phyloP scores from a whole-genome alignment of 2,113 vertebrate genomes.

The Sylvicapra grimmia region DNA sequence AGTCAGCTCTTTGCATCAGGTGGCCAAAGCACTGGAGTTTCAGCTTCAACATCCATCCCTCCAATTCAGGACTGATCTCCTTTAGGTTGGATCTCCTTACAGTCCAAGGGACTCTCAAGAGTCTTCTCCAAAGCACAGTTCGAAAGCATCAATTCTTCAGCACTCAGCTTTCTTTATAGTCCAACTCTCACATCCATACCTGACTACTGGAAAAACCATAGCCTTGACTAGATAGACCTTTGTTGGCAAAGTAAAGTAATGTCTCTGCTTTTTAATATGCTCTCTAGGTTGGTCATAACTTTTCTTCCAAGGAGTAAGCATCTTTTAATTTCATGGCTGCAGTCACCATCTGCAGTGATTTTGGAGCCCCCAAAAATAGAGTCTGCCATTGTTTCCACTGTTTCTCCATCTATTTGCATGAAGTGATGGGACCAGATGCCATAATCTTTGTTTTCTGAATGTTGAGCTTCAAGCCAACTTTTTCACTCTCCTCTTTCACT shows the following conservation, averaged over 20 bases:
- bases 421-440: neutral
- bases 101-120: neutral
- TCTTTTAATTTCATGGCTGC: neutral
- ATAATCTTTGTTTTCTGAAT: neutral
- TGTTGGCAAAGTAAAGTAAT: neutral
- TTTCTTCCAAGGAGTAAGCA: neutral
- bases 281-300: neutral
- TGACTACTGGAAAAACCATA: neutral
- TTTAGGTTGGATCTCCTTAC: neutral
- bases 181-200: neutral
- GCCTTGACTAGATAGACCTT: neutral
- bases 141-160: neutral
- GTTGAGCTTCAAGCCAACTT: neutral
- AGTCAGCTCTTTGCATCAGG: neutral
- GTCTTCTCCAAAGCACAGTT: neutral
- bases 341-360: neutral
- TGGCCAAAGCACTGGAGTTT: neutral
- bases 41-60: neutral
- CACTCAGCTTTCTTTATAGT: neutral
- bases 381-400: neutral
- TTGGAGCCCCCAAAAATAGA: neutral
- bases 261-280: neutral
- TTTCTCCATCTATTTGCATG: neutral
- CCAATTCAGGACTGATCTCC: neutral
- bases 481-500: neutral